Evolutionary conservation across 2,888 invertebrate species (phyloP).

Genomic region (Amphipyra berbera): DNA sequence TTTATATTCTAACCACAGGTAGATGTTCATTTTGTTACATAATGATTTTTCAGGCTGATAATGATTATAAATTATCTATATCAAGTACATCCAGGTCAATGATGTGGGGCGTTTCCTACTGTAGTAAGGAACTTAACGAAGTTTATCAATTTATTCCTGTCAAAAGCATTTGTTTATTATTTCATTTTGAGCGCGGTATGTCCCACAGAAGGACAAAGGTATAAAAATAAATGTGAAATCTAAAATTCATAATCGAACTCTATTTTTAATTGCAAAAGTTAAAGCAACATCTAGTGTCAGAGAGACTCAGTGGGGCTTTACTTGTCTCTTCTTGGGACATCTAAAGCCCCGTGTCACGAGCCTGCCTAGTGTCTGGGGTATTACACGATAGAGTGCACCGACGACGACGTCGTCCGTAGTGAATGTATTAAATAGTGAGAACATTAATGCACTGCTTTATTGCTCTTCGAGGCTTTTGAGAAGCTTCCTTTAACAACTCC

Average conservation of each 20-base stretch:
- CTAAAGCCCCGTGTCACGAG: conserved; percentile 64
- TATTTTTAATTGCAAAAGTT: conserved; percentile 46
- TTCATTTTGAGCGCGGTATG: too few relatives aligned
- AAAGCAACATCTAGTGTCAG: conserved; percentile 47
- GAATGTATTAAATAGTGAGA: conserved; percentile 44
- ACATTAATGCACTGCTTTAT: conserved; percentile 19
- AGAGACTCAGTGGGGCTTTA: conserved; percentile 57
- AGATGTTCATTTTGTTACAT: too few relatives aligned
- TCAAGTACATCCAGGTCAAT: too few relatives aligned
- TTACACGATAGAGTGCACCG: conserved; percentile 56
- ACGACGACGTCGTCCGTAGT: conserved; percentile 29
- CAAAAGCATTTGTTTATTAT: too few relatives aligned
- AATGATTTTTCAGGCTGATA: too few relatives aligned
- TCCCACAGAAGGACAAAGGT: too few relatives aligned
- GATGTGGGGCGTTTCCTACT: too few relatives aligned
- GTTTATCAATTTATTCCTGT: too few relatives aligned
- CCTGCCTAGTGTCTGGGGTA: conserved; percentile 57
- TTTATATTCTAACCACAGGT: too few relatives aligned
- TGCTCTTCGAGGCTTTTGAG: not conserved
- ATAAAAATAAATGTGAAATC: not conserved
- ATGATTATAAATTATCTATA: too few relatives aligned
- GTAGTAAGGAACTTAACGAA: too few relatives aligned
- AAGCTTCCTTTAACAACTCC: not conserved
- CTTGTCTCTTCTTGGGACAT: conserved; percentile 65
- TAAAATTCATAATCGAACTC: not conserved